Evolutionary conservation across 2,888 invertebrate species (phyloP).

Genomic region (Habrosyne pyritoides): DNA sequence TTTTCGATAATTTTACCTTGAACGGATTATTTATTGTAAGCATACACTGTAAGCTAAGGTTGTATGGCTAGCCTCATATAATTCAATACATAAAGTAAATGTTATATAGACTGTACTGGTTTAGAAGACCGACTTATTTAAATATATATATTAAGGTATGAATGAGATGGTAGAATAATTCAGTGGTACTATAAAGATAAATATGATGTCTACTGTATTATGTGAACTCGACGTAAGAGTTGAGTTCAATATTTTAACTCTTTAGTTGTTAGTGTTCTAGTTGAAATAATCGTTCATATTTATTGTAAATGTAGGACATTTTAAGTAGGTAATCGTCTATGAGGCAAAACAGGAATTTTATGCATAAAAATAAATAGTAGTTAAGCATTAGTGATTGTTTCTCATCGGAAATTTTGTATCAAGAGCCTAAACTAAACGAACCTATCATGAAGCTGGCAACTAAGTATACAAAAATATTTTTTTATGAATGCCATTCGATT

Average conservation of each 20-base stretch:
- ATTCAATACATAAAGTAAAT: slow-evolving; percentile 13
- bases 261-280: slow-evolving; percentile 27
- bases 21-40: slow-evolving; percentile 29
- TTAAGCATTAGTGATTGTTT: slow-evolving; percentile 21
- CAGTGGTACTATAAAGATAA: slow-evolving; percentile 14
- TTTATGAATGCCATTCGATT: too few species aligned
- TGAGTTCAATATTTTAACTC: slow-evolving; percentile 36
- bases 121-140: too few species aligned
- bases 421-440: not conserved
- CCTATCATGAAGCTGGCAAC: too few species aligned
- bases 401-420: slow-evolving; percentile 2
- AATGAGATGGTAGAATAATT: slow-evolving; percentile 16
- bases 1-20: slow-evolving; percentile 62
- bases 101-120: slow-evolving; percentile 23
- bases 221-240: slow-evolving; percentile 34
- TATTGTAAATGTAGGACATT: slow-evolving; percentile 43
- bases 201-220: slow-evolving; percentile 15
- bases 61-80: slow-evolving; percentile 13
- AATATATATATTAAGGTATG: slow-evolving; percentile 15
- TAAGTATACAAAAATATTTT: too few species aligned
- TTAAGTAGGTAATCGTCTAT: slow-evolving; percentile 47
- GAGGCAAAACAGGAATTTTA: slow-evolving; percentile 65
- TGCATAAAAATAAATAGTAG: slow-evolving; percentile 16
- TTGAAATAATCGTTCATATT: slow-evolving; percentile 27
- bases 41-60: slow-evolving; percentile 14